These are phyloP conservation scores for Drosophila glabriapex DNA, from an alignment of 2,888 invertebrate species.

Conservation along the genomic window DNA sequence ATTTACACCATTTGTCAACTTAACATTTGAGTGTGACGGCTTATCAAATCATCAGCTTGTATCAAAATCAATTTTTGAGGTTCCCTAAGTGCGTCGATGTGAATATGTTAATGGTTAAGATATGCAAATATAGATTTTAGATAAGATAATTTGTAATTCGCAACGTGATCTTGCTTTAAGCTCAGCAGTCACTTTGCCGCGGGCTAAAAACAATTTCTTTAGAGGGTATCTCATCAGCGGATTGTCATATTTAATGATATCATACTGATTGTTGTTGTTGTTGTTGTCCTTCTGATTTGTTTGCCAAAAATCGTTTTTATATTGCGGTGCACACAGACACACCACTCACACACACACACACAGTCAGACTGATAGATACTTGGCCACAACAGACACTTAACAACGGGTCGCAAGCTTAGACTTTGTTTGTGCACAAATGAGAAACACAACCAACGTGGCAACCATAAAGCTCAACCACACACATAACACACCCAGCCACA, in stretches of 20 bases:
- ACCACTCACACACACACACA: neutral
- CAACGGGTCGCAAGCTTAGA: slow-evolving; percentile 58
- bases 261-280: slow-evolving; percentile 39
- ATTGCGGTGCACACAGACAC: slow-evolving; percentile 58
- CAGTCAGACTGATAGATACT: slow-evolving; percentile 16
- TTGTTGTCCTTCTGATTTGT: slow-evolving; percentile 67
- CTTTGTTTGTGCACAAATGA: slow-evolving; percentile 59
- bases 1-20: neutral
- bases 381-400: slow-evolving; percentile 67
- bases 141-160: slow-evolving; percentile 5
- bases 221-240: slow-evolving; percentile 53
- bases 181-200: neutral
- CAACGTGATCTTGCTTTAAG: neutral
- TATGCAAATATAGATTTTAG: neutral
- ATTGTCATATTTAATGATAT: slow-evolving; percentile 9
- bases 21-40: neutral
- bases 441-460: slow-evolving; percentile 70
- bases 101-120: neutral
- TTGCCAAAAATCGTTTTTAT: slow-evolving; percentile 76
- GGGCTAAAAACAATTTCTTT: slow-evolving; percentile 15
- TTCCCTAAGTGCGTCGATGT: too few relatives aligned
- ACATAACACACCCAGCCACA: slow-evolving; percentile 11
- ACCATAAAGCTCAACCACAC: slow-evolving; percentile 68
- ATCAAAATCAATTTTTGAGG: neutral
- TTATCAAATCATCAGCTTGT: neutral